Evolutionary conservation across 2,113 vertebrate genomes (phyloP), one percentile per base, ranked within the genome.

Genomic region (Anolis carolinensis): DNA sequence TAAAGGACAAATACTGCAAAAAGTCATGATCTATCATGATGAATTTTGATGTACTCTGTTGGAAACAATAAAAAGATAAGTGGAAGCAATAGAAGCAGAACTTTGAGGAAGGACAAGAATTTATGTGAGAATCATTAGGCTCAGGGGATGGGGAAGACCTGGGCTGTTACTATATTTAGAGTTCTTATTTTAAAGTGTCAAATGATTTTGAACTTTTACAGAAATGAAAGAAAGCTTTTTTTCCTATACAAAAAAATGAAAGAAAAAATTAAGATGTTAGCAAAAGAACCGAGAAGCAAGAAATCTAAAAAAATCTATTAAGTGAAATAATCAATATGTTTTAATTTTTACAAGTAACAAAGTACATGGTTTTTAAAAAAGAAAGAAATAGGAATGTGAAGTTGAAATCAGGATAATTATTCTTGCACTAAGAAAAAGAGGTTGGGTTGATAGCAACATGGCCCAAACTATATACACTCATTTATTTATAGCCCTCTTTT

Each of bases 21-120:
- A 81, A 81, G 44, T 70, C 65, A 70, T 70, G 65, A 48, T 68
- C 79, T 25, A 68, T 68, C 79, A 70, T 81, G 63, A 34, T 68
- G 80, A 70, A 50, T 81, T 70, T 59, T 68, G 39, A 70, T 32
- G 39, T 81, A 50, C 65, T 81, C 30, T 81, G 34, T 36, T 32
- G 65, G 65, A 70, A 70, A 52, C 50, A 70, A 39, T 81, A n/a
- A 81, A 80, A 80, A 67, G 79, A 62, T 36, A 65, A 67, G 25
- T n/a, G 36, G 27, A 4, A 6, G 78, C 3, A 63, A 27, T 65
- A 63, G 55, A 81, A 27, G 63, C 50, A 30, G 18, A 44, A 76
- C 25, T 76, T 76, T 52, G 68, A 81, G 65, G 13, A 81, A 65
- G 75, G 63, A 79, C 14, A 32, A 36, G 18, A 50, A 81, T 65